Evolutionary conservation across 2,113 vertebrate genomes (phyloP).

Genomic region (Hiodon alosoides): DNA sequence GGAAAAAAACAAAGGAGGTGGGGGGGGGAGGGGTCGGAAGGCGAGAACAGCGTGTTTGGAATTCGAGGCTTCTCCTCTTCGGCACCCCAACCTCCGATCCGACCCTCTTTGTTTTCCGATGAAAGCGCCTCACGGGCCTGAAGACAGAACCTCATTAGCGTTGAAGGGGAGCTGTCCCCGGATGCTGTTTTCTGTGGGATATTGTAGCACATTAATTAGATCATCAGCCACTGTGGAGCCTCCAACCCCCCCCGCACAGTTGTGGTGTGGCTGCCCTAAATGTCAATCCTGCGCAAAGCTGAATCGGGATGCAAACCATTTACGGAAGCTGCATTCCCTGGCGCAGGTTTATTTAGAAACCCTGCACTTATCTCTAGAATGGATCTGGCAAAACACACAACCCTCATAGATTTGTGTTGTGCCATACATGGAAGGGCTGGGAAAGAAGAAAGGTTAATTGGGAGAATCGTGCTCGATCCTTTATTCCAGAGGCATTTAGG

Average conservation of each 20-base stretch:
- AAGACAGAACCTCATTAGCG: constrained; percentile 6
- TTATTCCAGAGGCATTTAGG: no score
- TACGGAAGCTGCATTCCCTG: constrained; percentile 9
- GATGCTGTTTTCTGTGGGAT: constrained; percentile 33
- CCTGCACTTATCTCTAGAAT: no score
- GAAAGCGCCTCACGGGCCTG: constrained; percentile 30
- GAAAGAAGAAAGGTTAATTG: no score
- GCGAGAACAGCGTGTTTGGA: constrained; percentile 28
- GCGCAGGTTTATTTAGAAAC: no score
- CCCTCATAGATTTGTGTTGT: no score
- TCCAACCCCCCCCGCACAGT: no score
- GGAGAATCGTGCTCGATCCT: no score
- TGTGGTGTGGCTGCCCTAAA: background rate
- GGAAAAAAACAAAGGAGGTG: constrained; percentile 39
- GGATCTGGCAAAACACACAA: no score
- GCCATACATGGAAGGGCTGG: no score
- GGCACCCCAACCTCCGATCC: constrained; percentile 21
- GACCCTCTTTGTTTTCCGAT: constrained; percentile 31
- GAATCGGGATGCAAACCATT: constrained; percentile 8
- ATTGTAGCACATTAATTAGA: constrained; percentile 61
- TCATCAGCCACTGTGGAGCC: constrained; percentile 50
- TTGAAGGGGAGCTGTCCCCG: background rate
- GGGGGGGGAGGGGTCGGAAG: constrained; percentile 25
- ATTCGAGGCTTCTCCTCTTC: constrained; percentile 33
- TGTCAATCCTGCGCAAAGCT: background rate